A percentile compares a stretch with the other conserved stretches of the same genome.
Conservation (phyloP, 2,797 vertebrate species). For the Ceyx erithaca region DNA sequence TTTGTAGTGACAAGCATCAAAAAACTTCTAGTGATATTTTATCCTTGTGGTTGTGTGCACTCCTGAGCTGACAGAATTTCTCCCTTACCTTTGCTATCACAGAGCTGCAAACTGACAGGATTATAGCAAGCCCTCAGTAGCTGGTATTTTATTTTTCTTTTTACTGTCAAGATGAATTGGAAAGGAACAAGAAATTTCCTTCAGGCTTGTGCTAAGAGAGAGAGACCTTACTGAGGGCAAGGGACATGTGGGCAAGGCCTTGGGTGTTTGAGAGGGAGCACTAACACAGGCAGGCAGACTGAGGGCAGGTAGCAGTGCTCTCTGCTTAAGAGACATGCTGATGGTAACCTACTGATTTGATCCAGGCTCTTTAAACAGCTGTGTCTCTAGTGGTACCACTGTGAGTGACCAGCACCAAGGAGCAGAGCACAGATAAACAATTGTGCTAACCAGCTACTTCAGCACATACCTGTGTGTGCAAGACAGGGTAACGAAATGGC, state of each 20-base stretch:
- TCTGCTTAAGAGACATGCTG: not conserved
- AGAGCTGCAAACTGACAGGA: not conserved
- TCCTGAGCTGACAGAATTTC: not conserved
- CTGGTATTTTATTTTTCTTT: not conserved
- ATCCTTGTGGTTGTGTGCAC: not conserved
- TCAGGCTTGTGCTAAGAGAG: not conserved
- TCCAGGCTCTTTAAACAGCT: not conserved
- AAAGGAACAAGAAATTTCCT: not conserved
- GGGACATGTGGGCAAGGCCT: not conserved
- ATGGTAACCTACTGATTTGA: not conserved
- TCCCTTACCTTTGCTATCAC: not conserved
- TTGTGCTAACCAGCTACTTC: too few relatives aligned
- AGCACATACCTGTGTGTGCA: too few relatives aligned
- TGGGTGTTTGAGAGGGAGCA: accelerated
- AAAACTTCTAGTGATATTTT: not conserved
- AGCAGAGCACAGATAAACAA: too few relatives aligned
- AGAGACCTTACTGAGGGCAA: not conserved
- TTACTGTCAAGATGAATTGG: not conserved
- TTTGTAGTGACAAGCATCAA: not conserved
- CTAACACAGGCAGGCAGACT: not conserved
- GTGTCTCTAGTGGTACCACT: not conserved
- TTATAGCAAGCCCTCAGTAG: not conserved
- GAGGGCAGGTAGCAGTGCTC: accelerated
- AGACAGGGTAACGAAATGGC: not conserved
- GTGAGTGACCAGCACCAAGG: not conserved